Evolutionary conservation across 2,113 vertebrate species (phyloP).

Genomic region (Protobothrops flavoviridis): DNA sequence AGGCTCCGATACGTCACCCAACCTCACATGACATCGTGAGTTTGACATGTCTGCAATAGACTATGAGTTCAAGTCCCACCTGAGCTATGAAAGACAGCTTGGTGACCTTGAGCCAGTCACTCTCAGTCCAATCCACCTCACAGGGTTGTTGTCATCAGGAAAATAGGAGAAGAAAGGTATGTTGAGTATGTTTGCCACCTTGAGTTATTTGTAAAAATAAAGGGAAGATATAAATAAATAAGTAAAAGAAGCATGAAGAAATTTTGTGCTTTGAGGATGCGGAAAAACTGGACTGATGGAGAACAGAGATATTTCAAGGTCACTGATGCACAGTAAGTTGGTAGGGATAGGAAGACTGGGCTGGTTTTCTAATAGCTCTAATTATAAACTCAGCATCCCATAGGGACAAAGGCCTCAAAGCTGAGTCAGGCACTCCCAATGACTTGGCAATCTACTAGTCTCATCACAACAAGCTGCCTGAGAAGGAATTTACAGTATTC

Average conservation of each 20-base stretch:
- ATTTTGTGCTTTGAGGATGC: neutral
- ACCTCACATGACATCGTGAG: no score
- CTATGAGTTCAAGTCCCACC: neutral
- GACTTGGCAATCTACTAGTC: slow-evolving; percentile 5
- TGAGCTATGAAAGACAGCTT: neutral
- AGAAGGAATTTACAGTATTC: neutral
- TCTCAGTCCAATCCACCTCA: neutral
- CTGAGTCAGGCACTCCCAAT: neutral
- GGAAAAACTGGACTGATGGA: neutral
- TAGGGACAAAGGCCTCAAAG: neutral
- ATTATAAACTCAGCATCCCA: slow-evolving; percentile 1
- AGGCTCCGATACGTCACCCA: no score
- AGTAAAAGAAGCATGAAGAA: neutral
- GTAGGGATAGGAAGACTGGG: neutral
- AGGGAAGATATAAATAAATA: neutral
- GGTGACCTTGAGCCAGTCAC: neutral
- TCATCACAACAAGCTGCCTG: slow-evolving; percentile 11
- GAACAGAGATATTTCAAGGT: neutral
- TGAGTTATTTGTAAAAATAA: neutral
- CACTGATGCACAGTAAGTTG: neutral
- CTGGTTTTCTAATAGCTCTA: neutral
- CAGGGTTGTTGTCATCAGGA: neutral
- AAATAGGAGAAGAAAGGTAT: neutral
- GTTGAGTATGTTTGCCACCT: neutral
- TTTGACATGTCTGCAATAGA: neutral